Base-by-base conservation (phyloP, 1,140 invertebrate genomes). In the Aphaenogaster ashmeadi region DNA sequence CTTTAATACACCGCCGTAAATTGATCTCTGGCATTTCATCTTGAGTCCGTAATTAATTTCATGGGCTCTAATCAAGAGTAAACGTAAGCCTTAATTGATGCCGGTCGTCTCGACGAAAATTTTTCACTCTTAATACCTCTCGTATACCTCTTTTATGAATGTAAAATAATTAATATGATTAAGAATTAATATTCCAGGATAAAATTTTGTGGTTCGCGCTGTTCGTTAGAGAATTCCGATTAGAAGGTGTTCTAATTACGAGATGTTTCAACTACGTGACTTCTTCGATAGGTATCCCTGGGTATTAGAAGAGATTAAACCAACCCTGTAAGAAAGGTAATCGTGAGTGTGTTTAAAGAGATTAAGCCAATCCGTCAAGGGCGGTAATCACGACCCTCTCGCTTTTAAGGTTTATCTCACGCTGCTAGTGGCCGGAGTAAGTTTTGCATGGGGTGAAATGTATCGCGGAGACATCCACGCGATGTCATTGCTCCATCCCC, bases 401-500 rank as follows among this genome's bases (percentile, higher is more conserved):
- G 47, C 50, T 81, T 69, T 80, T 69, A 67, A 67, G n/a, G 18
- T 52, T 52, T 41, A 69, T 54, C 47, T 69, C 44, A 27, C 36
- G 36, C 41, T 52, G 47, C n/a, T 50, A 27, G 78, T 27, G 27
- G 27, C 9, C 36, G 36, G 21, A 11, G 11, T 15, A 52, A 80
- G 13, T 81, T 52, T 69, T 27, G 21, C 44, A 38, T 18, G 9
- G 64, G 38, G 21, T 54, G 47, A 71, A 81, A 38, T 27, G 27
- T 27, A 27, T 71, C 64, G 66, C 75, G 36, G 41, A 44, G 38
- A 72, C 54, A 58, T 72, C 33, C 13, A 41, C 64, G 2, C 52
- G 38, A 52, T 89, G 72, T 88, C 88, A 72, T 89, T 89, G 88
- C 80, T 77, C 88, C 64, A 69, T 85, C 56, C 44, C 58, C 60